A percentile compares a stretch with the other conserved stretches of the same genome.
phyloP scores from a whole-genome alignment of 2,888 invertebrate species.

The Macaria liturata region DNA sequence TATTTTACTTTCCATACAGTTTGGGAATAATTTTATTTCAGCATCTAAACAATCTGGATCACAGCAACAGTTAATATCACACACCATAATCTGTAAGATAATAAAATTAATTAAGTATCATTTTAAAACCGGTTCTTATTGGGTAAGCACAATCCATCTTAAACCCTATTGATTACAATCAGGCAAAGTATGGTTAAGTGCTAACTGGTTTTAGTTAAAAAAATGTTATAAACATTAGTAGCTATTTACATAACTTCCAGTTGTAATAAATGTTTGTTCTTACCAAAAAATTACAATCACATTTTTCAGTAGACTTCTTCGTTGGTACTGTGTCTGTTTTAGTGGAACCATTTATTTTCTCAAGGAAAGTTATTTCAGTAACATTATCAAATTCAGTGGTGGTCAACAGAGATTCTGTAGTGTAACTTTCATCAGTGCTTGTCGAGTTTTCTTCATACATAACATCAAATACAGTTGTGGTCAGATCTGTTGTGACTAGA shows the following conservation, averaged over 20 bases:
- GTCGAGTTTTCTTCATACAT: conserved; percentile 65
- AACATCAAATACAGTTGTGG: conserved; percentile 59
- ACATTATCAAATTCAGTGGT: conserved; percentile 65
- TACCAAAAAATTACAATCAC: conserved; percentile 70
- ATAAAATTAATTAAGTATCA: conserved; percentile 9
- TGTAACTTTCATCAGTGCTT: conserved; percentile 47
- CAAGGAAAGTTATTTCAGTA: conserved; percentile 65
- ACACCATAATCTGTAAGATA: conserved; percentile 80
- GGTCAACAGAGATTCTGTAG: conserved; percentile 53
- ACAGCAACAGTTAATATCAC: conserved; percentile 94
- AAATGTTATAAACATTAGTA: too few species aligned
- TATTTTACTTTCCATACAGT: conserved; percentile 70
- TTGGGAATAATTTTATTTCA: conserved; percentile 83
- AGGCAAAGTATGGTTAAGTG: too few species aligned
- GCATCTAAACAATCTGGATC: conserved; percentile 87
- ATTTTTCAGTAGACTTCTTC: conserved; percentile 44
- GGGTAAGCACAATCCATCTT: too few species aligned
- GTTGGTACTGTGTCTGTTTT: conserved; percentile 48
- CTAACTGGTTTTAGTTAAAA: too few species aligned
- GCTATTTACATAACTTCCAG: too few species aligned
- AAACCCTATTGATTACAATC: too few species aligned
- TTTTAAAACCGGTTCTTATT: too few species aligned
- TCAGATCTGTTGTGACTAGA: conserved; percentile 49
- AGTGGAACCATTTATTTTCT: conserved; percentile 49
- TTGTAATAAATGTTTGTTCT: conserved; percentile 22